Evolutionary conservation across 2,888 invertebrate species (phyloP), one percentile per base, ranked within the genome.

Genomic region (Diaphora mendica): DNA sequence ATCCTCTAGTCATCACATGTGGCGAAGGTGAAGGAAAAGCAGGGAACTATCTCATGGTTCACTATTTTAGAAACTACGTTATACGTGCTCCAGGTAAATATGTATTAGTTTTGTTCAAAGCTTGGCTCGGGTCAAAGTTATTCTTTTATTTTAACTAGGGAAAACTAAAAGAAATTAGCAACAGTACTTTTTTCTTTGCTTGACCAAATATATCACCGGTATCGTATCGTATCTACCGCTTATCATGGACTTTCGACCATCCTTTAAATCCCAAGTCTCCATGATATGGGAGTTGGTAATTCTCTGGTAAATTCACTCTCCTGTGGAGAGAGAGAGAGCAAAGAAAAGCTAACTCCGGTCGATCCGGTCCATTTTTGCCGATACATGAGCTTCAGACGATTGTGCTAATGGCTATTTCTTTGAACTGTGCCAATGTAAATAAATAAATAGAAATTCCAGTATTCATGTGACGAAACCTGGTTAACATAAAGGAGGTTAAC

Each of bases 1-100:
- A 98, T 89, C 98, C 98, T 3, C 93, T 98, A 75, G 98, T 98
- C 70, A 98, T 98, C 86, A 98, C 97, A 70, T 98, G 97, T 83
- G 97, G 97, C 68, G 97, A 97, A 86, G 96, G 97, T 20, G 97
- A 97, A 69, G 97, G 97, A 77, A 97, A 97, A 88, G 94, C 96
- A 55, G 97, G 98, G 65, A 97, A 97, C 86, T 98, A 97, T 88
- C 95, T 98, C 70, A 98, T 98, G 97, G 98, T 98, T 84, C 98
- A 98, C 88, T 98, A 91, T 85, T 91, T 91, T 94, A 96, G 97
- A 81, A 97, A 97, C 92, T 97, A 97, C 89, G 97, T 97, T 82
- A 97, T 97, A 79, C 96, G 97, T 71, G 97, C 97, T 67, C 97
- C 97, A 87, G 97, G 97, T 97, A 87, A 84, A 72, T 59, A 59